These are phyloP conservation scores for Aphrophora alni DNA, from an alignment of 2,888 invertebrate species.

Conservation along the genomic window DNA sequence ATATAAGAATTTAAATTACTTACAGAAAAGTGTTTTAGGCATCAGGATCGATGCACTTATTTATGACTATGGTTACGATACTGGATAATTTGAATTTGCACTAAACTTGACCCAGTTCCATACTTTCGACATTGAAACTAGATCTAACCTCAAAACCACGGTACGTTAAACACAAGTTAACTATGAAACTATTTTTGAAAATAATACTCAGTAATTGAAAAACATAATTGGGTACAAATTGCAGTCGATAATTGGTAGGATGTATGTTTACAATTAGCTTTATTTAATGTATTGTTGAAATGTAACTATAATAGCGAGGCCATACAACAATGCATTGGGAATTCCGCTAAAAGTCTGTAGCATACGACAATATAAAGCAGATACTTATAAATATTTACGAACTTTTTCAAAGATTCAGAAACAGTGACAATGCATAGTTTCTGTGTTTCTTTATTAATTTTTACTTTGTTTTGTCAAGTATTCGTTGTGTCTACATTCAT, in stretches of 20 bases:
- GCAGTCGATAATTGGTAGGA: not conserved
- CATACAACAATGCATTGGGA: not conserved
- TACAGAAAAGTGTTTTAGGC: no score
- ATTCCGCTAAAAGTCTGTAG: not conserved
- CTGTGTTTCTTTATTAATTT: not conserved
- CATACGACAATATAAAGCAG: not conserved
- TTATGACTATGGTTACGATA: no score
- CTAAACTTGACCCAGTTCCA: not conserved
- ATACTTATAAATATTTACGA: not conserved
- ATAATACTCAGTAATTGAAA: not conserved
- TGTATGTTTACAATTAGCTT: not conserved
- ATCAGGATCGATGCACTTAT: no score
- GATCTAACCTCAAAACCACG: not conserved
- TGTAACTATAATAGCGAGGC: not conserved
- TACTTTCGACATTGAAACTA: no score
- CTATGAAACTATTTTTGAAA: not conserved
- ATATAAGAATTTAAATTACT: no score
- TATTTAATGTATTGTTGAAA: not conserved
- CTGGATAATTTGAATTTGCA: no score
- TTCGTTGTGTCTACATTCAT: not conserved
- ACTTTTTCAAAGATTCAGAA: not conserved
- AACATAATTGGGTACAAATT: not conserved
- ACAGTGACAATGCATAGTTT: not conserved
- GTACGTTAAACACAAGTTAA: not conserved
- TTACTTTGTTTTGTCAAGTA: not conserved